Evolutionary conservation across 1,140 invertebrate genomes (phyloP).

Genomic region (Macrostomum lignano): DNA sequence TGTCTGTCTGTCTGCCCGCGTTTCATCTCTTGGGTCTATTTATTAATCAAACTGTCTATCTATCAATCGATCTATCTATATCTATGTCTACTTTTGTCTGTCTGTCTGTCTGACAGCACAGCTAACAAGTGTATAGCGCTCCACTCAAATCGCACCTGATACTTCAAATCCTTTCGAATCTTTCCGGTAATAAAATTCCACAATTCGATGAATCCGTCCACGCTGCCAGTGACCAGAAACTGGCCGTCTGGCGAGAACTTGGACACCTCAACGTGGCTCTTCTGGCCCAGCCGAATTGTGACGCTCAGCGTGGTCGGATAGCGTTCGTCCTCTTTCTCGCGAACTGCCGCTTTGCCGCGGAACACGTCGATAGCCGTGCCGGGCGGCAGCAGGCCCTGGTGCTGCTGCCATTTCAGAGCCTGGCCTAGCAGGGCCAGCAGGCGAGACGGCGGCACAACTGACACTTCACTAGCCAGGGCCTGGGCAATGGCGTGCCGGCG

Average conservation of each 20-base stretch:
- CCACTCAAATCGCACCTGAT: too few relatives aligned
- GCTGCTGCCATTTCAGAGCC: slow-evolving; percentile 95
- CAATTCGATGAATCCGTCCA: slow-evolving; percentile 90
- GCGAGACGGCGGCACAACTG: slow-evolving; percentile 80
- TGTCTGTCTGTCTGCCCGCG: too few relatives aligned
- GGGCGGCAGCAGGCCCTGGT: slow-evolving; percentile 82
- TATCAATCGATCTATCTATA: too few relatives aligned
- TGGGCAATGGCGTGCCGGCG: slow-evolving; percentile 64
- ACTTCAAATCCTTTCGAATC: slow-evolving; percentile 95
- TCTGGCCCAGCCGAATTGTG: slow-evolving; percentile 50
- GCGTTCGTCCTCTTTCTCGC: slow-evolving; percentile 91
- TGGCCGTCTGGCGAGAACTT: slow-evolving; percentile 90
- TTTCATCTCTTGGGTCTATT: too few relatives aligned
- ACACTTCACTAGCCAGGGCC: slow-evolving; percentile 80
- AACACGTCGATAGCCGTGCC: slow-evolving; percentile 95
- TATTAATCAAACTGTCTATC: too few relatives aligned
- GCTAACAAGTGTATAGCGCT: too few relatives aligned
- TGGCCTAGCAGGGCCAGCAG: slow-evolving; percentile 70
- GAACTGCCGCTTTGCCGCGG: slow-evolving; percentile 83
- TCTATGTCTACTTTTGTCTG: too few relatives aligned
- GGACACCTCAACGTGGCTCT: slow-evolving; percentile 38
- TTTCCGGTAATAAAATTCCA: slow-evolving; percentile 99
- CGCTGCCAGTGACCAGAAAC: slow-evolving; percentile 79
- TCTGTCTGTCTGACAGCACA: too few relatives aligned
- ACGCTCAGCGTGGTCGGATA: slow-evolving; percentile 76